These are phyloP conservation scores for Campoplex capitator DNA, from an alignment of 2,888 invertebrate genomes.

Conservation along the genomic window DNA sequence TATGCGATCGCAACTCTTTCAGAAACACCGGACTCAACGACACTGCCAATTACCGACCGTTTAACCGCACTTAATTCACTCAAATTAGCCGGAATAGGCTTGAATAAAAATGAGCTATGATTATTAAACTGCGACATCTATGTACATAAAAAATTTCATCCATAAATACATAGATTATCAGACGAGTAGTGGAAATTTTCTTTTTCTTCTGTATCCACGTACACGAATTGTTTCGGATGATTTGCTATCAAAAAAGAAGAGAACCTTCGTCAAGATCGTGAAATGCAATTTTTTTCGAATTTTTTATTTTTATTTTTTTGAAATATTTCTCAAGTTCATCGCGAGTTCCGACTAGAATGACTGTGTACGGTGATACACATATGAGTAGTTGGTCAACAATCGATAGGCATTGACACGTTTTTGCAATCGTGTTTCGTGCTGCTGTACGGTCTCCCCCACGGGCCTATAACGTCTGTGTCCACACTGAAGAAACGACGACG, in stretches of 20 bases:
- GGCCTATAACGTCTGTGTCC: slow-evolving; percentile 2
- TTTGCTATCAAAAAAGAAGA: too few relatives aligned
- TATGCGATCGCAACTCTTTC: neutral
- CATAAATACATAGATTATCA: neutral
- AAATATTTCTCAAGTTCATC: neutral
- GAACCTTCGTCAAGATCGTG: neutral
- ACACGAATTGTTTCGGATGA: too few relatives aligned
- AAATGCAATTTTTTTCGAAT: neutral
- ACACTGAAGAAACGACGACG: slow-evolving; percentile 32
- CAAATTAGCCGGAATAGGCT: slow-evolving; percentile 17
- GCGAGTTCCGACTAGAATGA: too few relatives aligned
- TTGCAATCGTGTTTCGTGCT: slow-evolving; percentile 19
- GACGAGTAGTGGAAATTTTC: too few relatives aligned
- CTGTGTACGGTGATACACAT: too few relatives aligned
- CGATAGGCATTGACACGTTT: slow-evolving; percentile 62
- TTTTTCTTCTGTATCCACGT: too few relatives aligned
- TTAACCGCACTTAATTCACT: slow-evolving; percentile 26
- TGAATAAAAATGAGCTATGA: slow-evolving; percentile 10
- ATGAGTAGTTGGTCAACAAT: slow-evolving; percentile 41
- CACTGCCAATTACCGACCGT: slow-evolving; percentile 46
- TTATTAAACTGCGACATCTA: slow-evolving; percentile 11
- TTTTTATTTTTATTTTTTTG: neutral
- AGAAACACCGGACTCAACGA: slow-evolving; percentile 22
- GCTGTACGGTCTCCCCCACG: slow-evolving; percentile 14
- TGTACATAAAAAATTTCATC: neutral